Conservation (phyloP, 2,888 invertebrate genomes). For the Pherbina coryleti region DNA sequence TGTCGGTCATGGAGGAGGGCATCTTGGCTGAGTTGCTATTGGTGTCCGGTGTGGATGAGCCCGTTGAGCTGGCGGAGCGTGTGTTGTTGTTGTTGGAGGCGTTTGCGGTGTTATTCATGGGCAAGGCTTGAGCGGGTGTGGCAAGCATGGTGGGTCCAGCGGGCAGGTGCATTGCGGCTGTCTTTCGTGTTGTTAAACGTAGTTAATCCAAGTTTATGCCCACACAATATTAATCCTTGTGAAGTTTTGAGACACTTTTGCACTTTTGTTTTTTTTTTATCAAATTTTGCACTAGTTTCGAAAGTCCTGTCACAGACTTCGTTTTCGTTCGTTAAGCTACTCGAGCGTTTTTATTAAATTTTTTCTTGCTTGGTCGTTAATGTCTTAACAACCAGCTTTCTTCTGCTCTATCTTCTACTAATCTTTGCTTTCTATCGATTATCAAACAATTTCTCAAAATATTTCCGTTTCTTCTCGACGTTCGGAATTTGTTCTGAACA, state of each 20-base stretch:
- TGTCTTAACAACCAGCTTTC: neutral
- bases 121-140: constrained; percentile 53
- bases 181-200: constrained; percentile 33
- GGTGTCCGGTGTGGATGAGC: constrained; percentile 56
- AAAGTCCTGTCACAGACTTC: too few species aligned
- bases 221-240: constrained; percentile 13
- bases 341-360: neutral
- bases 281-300: too few species aligned
- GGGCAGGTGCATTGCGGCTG: constrained; percentile 65
- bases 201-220: constrained; percentile 36
- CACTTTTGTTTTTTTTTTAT: neutral
- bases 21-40: constrained; percentile 62
- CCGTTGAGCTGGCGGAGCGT: constrained; percentile 52
- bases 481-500: constrained; percentile 59
- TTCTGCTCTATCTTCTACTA: neutral
- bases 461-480: too few species aligned
- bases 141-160: constrained; percentile 67
- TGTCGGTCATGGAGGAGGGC: constrained; percentile 79
- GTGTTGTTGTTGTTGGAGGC: constrained; percentile 47
- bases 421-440: neutral
- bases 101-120: constrained; percentile 50
- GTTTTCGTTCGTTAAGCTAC: too few species aligned
- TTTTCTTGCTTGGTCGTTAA: neutral
- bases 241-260: neutral
- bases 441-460: too few species aligned